phyloP scores from a whole-genome alignment of 2,113 vertebrate species.

The Nothobranchius kuhntae region DNA sequence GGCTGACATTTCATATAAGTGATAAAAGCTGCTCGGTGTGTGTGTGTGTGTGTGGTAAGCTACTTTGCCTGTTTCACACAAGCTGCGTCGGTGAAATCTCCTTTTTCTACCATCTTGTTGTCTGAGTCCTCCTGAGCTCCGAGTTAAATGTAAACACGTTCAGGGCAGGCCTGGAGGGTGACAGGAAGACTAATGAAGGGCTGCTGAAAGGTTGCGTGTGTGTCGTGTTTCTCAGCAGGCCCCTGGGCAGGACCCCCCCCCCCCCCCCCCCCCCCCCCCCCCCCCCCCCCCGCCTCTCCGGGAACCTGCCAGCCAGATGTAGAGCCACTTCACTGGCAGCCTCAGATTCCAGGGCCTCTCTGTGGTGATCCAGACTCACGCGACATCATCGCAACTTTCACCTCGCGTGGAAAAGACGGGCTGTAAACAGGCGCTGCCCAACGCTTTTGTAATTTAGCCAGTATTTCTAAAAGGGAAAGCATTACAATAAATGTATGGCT shows the following conservation, averaged over 20 bases:
- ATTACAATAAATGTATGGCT: too few relatives aligned
- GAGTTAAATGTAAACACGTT: slow-evolving; percentile 58
- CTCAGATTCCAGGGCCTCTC: slow-evolving; percentile 48
- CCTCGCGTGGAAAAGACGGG: slow-evolving; percentile 4
- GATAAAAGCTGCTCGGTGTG: slow-evolving; percentile 34
- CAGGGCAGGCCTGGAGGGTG: slow-evolving; percentile 34
- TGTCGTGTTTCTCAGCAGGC: slow-evolving; percentile 41
- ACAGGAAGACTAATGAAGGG: slow-evolving; percentile 54
- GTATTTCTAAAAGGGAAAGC: too few relatives aligned
- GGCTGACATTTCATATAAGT: slow-evolving; percentile 48
- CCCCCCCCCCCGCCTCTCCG: too few relatives aligned
- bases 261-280: slow-evolving; percentile 26
- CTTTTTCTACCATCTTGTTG: slow-evolving; percentile 32
- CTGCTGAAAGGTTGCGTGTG: slow-evolving; percentile 46
- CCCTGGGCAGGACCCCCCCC: slow-evolving; percentile 37
- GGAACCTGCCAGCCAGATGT: slow-evolving; percentile 71
- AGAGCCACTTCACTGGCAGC: slow-evolving; percentile 54
- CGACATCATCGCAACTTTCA: slow-evolving; percentile 25
- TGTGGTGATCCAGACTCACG: slow-evolving; percentile 37
- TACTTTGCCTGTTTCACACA: slow-evolving; percentile 29
- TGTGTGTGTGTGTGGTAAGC: slow-evolving; percentile 15
- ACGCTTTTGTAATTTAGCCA: too few relatives aligned
- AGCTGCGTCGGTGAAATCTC: neutral
- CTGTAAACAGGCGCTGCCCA: slow-evolving; percentile 25
- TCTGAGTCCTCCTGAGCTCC: slow-evolving; percentile 28